phyloP scores from a whole-genome alignment of 2,888 invertebrate species.

The Drosophila subsilvestris region DNA sequence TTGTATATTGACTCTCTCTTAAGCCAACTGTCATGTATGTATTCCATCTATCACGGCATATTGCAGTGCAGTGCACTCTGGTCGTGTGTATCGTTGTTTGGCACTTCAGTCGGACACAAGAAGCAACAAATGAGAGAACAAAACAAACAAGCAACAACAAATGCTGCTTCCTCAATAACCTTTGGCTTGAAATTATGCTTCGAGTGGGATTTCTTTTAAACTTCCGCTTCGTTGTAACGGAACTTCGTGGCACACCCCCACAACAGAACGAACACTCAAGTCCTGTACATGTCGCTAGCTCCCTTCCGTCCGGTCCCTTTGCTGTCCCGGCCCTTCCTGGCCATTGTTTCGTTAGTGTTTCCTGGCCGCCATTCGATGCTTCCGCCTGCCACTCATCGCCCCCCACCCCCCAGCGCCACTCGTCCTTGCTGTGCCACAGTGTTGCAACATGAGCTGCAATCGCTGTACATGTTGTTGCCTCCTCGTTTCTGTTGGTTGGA shows the following conservation, averaged over 20 bases:
- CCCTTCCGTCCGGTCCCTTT: slow-evolving; percentile 40
- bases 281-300: slow-evolving; percentile 21
- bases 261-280: not conserved
- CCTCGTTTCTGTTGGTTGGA: slow-evolving; percentile 37
- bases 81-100: not conserved
- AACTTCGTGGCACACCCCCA: slow-evolving; percentile 12
- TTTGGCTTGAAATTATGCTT: slow-evolving; percentile 63
- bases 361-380: slow-evolving; percentile 69
- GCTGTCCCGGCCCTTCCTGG: not conserved
- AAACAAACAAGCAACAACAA: slow-evolving; percentile 44
- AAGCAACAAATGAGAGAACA: slow-evolving; percentile 3
- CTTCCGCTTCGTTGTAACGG: slow-evolving; percentile 54
- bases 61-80: too few species aligned
- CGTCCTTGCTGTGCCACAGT: slow-evolving; percentile 4
- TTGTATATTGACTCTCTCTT: too few species aligned
- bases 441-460: slow-evolving; percentile 44
- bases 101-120: slow-evolving; percentile 21
- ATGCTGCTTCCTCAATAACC: slow-evolving; percentile 57
- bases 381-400: slow-evolving; percentile 58
- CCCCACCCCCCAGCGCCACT: slow-evolving; percentile 5
- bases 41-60: too few species aligned
- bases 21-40: too few species aligned
- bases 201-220: slow-evolving; percentile 57
- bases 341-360: slow-evolving; percentile 64
- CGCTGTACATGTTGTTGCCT: slow-evolving; percentile 8